Evolutionary conservation across 2,888 invertebrate genomes (phyloP).

Genomic region (Brachyptera risi): DNA sequence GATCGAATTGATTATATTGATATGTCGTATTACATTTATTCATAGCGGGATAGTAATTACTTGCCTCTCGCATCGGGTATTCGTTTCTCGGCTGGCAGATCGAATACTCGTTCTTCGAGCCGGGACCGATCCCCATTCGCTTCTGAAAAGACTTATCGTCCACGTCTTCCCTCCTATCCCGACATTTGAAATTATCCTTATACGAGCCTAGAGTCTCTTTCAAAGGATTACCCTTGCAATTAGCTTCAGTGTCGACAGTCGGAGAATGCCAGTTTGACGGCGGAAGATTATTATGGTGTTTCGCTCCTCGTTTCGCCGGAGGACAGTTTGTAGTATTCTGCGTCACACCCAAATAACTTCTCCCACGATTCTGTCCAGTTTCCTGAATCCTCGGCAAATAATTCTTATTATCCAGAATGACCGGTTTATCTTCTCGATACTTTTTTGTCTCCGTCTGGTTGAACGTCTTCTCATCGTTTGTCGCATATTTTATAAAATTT

Average conservation of each 20-base stretch:
- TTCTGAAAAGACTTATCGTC: constrained; percentile 42
- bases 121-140: constrained; percentile 35
- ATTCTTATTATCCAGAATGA: not conserved
- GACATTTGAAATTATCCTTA: constrained; percentile 16
- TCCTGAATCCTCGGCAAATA: no score
- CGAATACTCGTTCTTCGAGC: constrained; percentile 20
- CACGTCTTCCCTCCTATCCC: constrained; percentile 27
- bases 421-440: not conserved
- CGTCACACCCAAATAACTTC: not conserved
- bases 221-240: no score
- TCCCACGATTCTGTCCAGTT: not conserved
- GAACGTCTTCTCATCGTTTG: constrained; percentile 35
- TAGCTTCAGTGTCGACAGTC: constrained; percentile 1
- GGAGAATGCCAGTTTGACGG: constrained; percentile 22
- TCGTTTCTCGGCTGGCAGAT: not conserved
- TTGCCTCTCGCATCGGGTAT: not conserved
- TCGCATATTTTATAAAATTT: constrained; percentile 45
- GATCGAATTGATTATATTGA: constrained; percentile 7
- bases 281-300: not conserved
- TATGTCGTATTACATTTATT: constrained; percentile 8
- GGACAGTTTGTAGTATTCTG: not conserved
- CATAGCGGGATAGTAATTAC: not conserved
- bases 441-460: not conserved
- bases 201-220: no score
- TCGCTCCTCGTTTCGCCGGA: not conserved